Conservation (phyloP, 2,797 vertebrate species). For the Macrochelys suwanniensis region DNA sequence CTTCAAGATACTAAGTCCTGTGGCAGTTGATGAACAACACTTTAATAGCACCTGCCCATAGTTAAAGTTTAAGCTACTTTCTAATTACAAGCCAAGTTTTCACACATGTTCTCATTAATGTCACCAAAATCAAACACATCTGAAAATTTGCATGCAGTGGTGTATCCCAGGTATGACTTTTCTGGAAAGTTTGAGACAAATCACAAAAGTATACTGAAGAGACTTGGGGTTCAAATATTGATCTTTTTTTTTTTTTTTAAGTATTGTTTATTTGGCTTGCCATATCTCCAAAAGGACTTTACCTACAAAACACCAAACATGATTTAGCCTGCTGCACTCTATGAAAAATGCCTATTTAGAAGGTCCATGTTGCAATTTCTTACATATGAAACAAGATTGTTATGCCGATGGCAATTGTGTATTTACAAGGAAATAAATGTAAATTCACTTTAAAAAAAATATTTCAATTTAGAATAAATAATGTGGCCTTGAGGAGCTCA, state of each 20-base stretch:
- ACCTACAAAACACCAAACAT: background rate
- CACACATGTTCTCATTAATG: background rate
- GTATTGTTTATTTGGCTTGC: constrained; percentile 50
- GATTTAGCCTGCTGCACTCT: constrained; percentile 25
- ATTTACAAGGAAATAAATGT: constrained; percentile 63
- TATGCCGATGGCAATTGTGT: constrained; percentile 43
- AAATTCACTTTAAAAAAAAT: constrained; percentile 65
- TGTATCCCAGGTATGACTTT: constrained; percentile 12
- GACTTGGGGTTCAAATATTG: background rate
- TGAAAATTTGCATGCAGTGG: background rate
- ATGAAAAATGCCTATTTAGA: constrained; percentile 65
- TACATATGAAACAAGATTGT: constrained; percentile 56
- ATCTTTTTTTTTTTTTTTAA: background rate
- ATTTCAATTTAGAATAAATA: constrained; percentile 74
- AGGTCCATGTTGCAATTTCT: constrained; percentile 64
- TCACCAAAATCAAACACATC: background rate
- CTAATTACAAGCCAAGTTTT: constrained; percentile 25
- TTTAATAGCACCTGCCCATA: constrained; percentile 60
- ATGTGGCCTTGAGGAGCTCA: constrained; percentile 40
- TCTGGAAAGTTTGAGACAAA: constrained; percentile 9
- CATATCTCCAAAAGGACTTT: constrained; percentile 65
- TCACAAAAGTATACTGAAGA: constrained; percentile 24
- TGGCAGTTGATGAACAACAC: constrained; percentile 53
- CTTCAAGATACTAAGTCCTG: background rate
- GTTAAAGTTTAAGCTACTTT: constrained; percentile 40